Percentiles rank a stretch among this genome's conserved stretches.
Conservation (phyloP, 1,140 invertebrate genomes). For the Ephestia elutella region DNA sequence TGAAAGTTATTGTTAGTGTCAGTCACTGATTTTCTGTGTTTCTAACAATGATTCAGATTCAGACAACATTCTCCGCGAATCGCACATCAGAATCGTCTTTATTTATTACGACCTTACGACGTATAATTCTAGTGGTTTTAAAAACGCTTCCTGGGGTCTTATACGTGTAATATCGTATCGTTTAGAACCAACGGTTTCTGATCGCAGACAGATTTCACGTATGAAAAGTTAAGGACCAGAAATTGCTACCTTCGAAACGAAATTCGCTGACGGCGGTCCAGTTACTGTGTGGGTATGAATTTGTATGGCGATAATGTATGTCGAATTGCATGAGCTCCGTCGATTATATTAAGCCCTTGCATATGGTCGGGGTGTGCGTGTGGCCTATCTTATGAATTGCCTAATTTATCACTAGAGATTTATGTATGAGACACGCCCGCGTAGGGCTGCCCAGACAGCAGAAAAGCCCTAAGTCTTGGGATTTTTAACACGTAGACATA, state of each 20-base stretch:
- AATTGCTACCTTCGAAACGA: not conserved
- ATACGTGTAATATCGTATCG: not conserved
- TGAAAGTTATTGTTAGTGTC: no score
- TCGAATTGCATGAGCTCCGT: conserved; percentile 28
- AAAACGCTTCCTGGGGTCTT: not conserved
- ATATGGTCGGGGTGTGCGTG: conserved; percentile 29
- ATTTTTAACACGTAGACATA: not conserved
- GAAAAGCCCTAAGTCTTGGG: not conserved
- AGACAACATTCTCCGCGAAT: no score
- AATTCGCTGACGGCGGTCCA: not conserved
- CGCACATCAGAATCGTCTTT: no score
- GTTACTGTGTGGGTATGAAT: not conserved
- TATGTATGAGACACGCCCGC: conserved; percentile 37
- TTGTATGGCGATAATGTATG: conserved; percentile 9
- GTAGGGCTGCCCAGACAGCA: not conserved
- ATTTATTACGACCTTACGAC: no score
- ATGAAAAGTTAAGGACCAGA: not conserved
- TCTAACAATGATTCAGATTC: not conserved
- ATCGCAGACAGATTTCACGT: not conserved
- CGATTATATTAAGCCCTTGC: conserved; percentile 29
- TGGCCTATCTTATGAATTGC: conserved; percentile 48
- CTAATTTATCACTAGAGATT: conserved; percentile 53
- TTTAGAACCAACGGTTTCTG: not conserved
- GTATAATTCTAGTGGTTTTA: not conserved
- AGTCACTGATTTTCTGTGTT: no score